Evolutionary conservation across 2,888 invertebrate genomes (phyloP), one percentile per base, ranked within the genome.

Genomic region (Phyto melanocephala): DNA sequence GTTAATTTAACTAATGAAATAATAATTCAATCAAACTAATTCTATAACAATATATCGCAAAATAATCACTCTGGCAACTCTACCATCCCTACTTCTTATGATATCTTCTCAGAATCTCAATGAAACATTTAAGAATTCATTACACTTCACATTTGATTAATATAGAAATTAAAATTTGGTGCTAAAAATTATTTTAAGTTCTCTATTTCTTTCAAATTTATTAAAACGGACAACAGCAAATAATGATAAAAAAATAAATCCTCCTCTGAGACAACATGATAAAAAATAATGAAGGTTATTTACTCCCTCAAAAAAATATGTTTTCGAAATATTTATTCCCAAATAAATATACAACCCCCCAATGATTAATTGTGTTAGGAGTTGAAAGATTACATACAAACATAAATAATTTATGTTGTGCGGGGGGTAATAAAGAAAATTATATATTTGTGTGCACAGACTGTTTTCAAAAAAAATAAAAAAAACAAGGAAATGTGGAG

Each of bases 351-450:
- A 56, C 37, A 22, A 42, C n/a, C 60, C 60, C 42, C 60, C 40
- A 62, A 28, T 62, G 60, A 62, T 62, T 42, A 62, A 62, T 62
- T 22, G 24, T 42, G 22, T 24, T 5, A 42, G 22, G 24, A 24
- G 10, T n/a, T 42, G n/a, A 42, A 56, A 62, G n/a, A 22, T 62
- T 40, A 42, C 15, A 15, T 22, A 20, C n/a, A 42, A 62, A 15
- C 11, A 42, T 62, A 15, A 22, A 24, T 62, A 40, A 62, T 42
- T 62, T 24, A 62, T 15, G 15, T 15, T 24, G 4, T 22, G 17
- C 24, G 15, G 24, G 42, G 4, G 15, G 2, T 22, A 24, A 15
- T 42, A 42, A 40, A 11, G 24, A 52, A 54, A 56, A 56, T 33
- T 17, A 56, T 33, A 3, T 56, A 33, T 17, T 17, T 17, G 35